phyloP scores from a whole-genome alignment of 2,797 vertebrate species.

The Paratrypauchen microcephalus region DNA sequence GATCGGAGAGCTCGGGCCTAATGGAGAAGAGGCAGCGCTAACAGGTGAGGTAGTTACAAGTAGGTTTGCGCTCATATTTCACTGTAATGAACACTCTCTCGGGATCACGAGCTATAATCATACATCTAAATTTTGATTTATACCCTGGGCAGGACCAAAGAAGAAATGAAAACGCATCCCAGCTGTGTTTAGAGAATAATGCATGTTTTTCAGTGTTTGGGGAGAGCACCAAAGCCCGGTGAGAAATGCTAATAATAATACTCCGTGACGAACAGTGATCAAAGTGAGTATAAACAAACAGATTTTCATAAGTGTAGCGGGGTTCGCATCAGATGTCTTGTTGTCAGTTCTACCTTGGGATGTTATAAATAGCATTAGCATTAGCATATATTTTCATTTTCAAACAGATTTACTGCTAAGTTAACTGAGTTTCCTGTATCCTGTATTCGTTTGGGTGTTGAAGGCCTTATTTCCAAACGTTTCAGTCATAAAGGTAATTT shows the following conservation, averaged over 20 bases:
- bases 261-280: not conserved
- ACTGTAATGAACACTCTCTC: slow-evolving; percentile 13
- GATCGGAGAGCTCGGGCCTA: not conserved
- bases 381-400: slow-evolving; percentile 27
- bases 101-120: slow-evolving; percentile 16
- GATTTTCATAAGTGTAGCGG: not conserved
- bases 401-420: not conserved
- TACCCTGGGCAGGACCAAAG: slow-evolving; percentile 11
- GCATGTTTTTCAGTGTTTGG: slow-evolving; percentile 12
- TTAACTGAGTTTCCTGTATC: too few species aligned
- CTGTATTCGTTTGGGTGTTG: not conserved
- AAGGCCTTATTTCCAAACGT: too few species aligned
- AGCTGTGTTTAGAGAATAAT: slow-evolving; percentile 13
- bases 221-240: slow-evolving; percentile 1
- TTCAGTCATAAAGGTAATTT: too few species aligned
- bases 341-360: slow-evolving; percentile 7
- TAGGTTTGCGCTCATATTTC: slow-evolving; percentile 17
- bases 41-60: slow-evolving; percentile 22
- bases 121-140: slow-evolving; percentile 20
- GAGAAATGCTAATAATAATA: slow-evolving; percentile 1
- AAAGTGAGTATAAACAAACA: slow-evolving; percentile 1
- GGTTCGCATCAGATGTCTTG: slow-evolving; percentile 5
- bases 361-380: slow-evolving; percentile 9
- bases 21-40: slow-evolving; percentile 13
- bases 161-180: slow-evolving; percentile 20